phyloP scores from a whole-genome alignment of 2,113 vertebrate species.

The Heterocephalus glaber region DNA sequence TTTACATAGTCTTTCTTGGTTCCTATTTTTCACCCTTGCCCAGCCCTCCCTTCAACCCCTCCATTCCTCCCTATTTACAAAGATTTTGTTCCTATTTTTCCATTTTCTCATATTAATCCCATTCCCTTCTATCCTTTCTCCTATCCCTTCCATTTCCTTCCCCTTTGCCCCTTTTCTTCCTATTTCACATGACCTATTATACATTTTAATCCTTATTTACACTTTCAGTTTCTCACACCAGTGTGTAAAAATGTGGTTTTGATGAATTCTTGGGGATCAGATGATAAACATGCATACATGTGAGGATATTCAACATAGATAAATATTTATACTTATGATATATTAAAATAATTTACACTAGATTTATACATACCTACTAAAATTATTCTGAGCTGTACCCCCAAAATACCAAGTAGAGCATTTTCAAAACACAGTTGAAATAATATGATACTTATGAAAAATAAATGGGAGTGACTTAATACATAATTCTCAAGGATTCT shows the following conservation, averaged over 20 bases:
- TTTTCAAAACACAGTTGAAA: constrained; percentile 75
- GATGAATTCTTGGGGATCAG: neutral
- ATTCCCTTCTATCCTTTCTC: no score
- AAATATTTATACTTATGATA: neutral
- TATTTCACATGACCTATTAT: no score
- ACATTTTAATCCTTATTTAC: no score
- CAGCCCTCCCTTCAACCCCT: no score
- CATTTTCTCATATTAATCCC: no score
- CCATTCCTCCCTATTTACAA: no score
- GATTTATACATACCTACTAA: neutral
- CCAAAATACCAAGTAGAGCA: constrained; percentile 75
- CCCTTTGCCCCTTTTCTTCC: no score
- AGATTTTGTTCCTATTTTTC: no score
- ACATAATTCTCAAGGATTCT: constrained; percentile 50
- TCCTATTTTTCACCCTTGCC: no score
- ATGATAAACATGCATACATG: neutral
- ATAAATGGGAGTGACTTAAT: constrained; percentile 68
- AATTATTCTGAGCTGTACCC: constrained; percentile 70
- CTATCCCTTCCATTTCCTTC: no score
- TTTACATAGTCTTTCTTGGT: no score
- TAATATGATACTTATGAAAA: constrained; percentile 79
- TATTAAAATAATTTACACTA: neutral
- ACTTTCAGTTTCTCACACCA: no score
- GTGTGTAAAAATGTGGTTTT: neutral
- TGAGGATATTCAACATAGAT: neutral